Percentiles rank a stretch among this genome's conserved stretches.
These are phyloP conservation scores for Anagrus nilaparvatae DNA, from an alignment of 1,140 invertebrate species.

Conservation along the genomic window DNA sequence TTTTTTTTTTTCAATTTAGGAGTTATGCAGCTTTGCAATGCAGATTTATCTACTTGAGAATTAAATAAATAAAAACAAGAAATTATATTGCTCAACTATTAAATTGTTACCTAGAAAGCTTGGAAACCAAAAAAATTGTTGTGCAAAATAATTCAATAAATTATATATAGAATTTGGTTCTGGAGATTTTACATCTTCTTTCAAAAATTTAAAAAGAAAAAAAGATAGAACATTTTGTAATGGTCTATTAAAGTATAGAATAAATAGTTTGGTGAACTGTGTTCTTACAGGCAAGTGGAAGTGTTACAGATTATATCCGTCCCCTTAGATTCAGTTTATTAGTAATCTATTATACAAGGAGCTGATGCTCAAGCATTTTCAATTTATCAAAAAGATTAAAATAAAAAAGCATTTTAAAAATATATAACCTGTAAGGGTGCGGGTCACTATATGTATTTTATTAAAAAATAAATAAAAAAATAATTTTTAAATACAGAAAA, in stretches of 20 bases:
- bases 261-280: conserved; percentile 17
- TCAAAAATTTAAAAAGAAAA: no score
- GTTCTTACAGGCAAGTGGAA: conserved; percentile 23
- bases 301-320: conserved; percentile 41
- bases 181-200: conserved; percentile 21
- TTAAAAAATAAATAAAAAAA: conserved; percentile 20
- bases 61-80: conserved; percentile 5
- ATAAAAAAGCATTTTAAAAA: no score
- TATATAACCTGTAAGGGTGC: conserved; percentile 37
- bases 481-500: conserved; percentile 33
- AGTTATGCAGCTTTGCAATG: conserved; percentile 15
- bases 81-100: not conserved
- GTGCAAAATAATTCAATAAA: not conserved
- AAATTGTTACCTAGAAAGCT: not conserved
- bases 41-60: conserved; percentile 16
- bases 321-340: conserved; percentile 37
- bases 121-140: not conserved
- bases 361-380: no score
- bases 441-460: conserved; percentile 40
- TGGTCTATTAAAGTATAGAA: conserved; percentile 17
- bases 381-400: no score
- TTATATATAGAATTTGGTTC: conserved; percentile 15
- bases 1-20: conserved; percentile 6
- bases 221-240: conserved; percentile 13
- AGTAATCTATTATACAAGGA: no score